Evolutionary conservation across 2,888 invertebrate species (phyloP).

Genomic region (Thecophora atra): DNA sequence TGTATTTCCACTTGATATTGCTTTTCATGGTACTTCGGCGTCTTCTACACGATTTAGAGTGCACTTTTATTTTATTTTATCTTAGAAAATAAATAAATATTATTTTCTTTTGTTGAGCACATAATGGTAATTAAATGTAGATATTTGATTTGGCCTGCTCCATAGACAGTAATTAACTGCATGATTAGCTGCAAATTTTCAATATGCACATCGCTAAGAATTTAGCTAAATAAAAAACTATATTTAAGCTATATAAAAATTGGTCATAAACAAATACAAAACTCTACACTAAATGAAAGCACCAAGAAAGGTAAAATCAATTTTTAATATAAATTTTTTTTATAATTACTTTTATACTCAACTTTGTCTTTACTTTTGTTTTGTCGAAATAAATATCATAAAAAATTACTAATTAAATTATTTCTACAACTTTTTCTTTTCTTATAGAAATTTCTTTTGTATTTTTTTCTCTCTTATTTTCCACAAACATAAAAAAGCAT

Average conservation of each 20-base stretch:
- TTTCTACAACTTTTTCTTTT: conserved; percentile 25
- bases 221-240: conserved; percentile 34
- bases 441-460: conserved; percentile 15
- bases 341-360: conserved; percentile 4
- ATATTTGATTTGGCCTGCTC: too few species aligned
- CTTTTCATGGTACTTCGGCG: too few species aligned
- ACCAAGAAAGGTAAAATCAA: conserved; percentile 61
- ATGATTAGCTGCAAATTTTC: conserved; percentile 13
- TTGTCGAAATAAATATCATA: conserved; percentile 14
- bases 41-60: too few species aligned
- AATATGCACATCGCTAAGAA: conserved; percentile 31
- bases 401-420: neutral
- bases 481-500: neutral
- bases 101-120: too few species aligned
- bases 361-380: conserved; percentile 3
- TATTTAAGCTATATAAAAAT: conserved; percentile 44
- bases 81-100: too few species aligned
- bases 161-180: conserved; percentile 16
- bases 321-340: conserved; percentile 30
- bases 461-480: neutral
- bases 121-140: too few species aligned
- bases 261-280: conserved; percentile 54
- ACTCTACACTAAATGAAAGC: conserved; percentile 62
- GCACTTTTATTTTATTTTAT: too few species aligned
- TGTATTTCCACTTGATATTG: too few species aligned